Conservation (phyloP, 2,113 vertebrate genomes). For the Gasterosteus aculeatus region DNA sequence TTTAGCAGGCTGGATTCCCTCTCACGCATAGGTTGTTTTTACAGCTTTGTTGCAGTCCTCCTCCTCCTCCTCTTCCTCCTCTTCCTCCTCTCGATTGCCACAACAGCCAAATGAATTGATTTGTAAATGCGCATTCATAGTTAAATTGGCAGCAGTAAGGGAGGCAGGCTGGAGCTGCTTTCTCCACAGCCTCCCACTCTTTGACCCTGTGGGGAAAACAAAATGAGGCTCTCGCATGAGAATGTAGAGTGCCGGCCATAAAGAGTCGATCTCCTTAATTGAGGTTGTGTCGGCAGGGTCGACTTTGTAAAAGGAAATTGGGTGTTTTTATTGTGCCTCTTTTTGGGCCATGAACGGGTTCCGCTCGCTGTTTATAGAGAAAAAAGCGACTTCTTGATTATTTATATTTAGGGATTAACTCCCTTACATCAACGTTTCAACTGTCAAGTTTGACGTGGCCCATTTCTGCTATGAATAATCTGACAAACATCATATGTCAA, state of each 20-base stretch:
- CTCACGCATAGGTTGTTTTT: slow-evolving; percentile 71
- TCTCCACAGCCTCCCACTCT: slow-evolving; percentile 64
- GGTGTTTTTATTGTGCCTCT: slow-evolving; percentile 58
- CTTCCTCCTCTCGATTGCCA: slow-evolving; percentile 39
- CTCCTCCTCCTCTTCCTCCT: slow-evolving; percentile 16
- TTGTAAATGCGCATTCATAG: slow-evolving; percentile 81
- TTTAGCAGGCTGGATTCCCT: slow-evolving; percentile 24
- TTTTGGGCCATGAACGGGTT: slow-evolving; percentile 31
- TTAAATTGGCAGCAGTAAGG: slow-evolving; percentile 66
- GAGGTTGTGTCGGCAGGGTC: slow-evolving; percentile 59
- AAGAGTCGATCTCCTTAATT: slow-evolving; percentile 68
- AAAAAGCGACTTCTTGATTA: slow-evolving; percentile 20
- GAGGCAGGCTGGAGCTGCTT: slow-evolving; percentile 48
- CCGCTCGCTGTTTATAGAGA: slow-evolving; percentile 4
- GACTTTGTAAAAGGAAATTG: slow-evolving; percentile 71
- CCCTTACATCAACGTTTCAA: slow-evolving; percentile 30
- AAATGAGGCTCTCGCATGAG: slow-evolving; percentile 77
- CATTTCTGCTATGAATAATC: not conserved
- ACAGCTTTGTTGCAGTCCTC: slow-evolving; percentile 45
- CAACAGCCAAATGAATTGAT: slow-evolving; percentile 78
- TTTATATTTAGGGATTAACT: slow-evolving; percentile 32
- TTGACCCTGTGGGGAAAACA: slow-evolving; percentile 69
- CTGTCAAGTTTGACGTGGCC: slow-evolving; percentile 20
- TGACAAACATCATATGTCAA: slow-evolving; percentile 2
- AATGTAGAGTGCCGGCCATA: slow-evolving; percentile 72